phyloP scores from a whole-genome alignment of 2,888 invertebrate species.

The Torymus aiolomorphi region DNA sequence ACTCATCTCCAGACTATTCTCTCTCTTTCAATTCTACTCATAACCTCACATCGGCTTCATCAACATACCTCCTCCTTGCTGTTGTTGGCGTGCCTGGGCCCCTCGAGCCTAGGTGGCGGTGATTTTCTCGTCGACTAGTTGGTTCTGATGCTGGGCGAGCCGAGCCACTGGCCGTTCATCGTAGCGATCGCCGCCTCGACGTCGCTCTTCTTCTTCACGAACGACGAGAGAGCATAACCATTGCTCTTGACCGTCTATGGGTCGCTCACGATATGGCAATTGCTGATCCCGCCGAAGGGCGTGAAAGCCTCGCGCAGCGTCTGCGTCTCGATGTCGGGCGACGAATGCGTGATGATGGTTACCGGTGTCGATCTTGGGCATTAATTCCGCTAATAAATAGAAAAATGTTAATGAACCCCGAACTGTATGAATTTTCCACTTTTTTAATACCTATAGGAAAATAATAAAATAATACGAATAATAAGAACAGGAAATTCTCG shows the following conservation, averaged over 20 bases:
- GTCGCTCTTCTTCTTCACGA: conserved; percentile 98
- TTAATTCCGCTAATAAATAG: too few species aligned
- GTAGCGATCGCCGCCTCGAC: conserved; percentile 98
- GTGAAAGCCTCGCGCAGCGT: conserved; percentile 97
- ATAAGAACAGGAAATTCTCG: too few species aligned
- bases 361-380: too few species aligned
- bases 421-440: too few species aligned
- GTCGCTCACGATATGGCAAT: conserved; percentile 99
- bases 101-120: conserved; percentile 85
- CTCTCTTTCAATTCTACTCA: conserved; percentile 22
- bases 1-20: conserved; percentile 51
- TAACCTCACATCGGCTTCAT: neutral
- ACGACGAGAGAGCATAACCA: conserved; percentile 99
- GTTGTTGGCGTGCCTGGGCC: conserved; percentile 76
- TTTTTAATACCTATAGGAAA: too few species aligned
- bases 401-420: too few species aligned
- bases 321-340: conserved; percentile 99
- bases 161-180: conserved; percentile 99
- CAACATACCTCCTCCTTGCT: conserved; percentile 75
- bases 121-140: conserved; percentile 99
- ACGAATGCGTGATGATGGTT: too few species aligned
- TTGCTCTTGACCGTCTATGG: conserved; percentile 99
- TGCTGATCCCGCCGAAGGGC: conserved; percentile 99
- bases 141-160: conserved; percentile 97
- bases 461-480: too few species aligned